Conservation (phyloP, 2,113 vertebrate species). For the Tiliqua scincoides region DNA sequence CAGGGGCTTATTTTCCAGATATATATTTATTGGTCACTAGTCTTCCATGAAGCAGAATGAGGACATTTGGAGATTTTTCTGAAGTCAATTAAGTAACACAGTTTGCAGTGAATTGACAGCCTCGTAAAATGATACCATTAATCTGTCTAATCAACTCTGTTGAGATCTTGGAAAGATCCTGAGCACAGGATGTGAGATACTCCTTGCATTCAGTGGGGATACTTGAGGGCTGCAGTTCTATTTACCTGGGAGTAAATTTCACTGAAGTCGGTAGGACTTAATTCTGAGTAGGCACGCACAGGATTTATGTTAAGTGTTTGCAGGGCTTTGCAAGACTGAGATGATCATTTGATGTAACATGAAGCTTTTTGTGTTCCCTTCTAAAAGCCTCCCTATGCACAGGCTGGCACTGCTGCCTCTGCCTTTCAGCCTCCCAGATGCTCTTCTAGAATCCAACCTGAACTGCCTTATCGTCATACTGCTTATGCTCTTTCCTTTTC, state of each 20-base stretch:
- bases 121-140: background rate
- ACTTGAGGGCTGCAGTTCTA: no score
- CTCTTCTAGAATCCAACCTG: conserved; percentile 9
- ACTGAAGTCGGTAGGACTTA: no score
- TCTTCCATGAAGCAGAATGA: background rate
- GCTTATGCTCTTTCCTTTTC: conserved; percentile 26
- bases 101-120: background rate
- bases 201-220: background rate
- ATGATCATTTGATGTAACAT: background rate
- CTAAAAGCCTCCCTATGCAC: background rate
- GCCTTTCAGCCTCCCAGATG: conserved; percentile 11
- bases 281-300: no score
- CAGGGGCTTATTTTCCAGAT: no score
- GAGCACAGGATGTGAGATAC: background rate
- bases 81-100: background rate
- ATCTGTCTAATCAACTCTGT: background rate
- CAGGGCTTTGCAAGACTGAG: background rate
- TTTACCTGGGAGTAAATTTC: no score
- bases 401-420: background rate
- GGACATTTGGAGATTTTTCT: background rate
- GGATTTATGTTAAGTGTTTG: background rate
- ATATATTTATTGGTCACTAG: no score
- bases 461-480: conserved; percentile 23
- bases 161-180: background rate
- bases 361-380: background rate